Evolutionary conservation across 2,888 invertebrate species (phyloP), one percentile per base, ranked within the genome.

Genomic region (Diarsia rubi): DNA sequence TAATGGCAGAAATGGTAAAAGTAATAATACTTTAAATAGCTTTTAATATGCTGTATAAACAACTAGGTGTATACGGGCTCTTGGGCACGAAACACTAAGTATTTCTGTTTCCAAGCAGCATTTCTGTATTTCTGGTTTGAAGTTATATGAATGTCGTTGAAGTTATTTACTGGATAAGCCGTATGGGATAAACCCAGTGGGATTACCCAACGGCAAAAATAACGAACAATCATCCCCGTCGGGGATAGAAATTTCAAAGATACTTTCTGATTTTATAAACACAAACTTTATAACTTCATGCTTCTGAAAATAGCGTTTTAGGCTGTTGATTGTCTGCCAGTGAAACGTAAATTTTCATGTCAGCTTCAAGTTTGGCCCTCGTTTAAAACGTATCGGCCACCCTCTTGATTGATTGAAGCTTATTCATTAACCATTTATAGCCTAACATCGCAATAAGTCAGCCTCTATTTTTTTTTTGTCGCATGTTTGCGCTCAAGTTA

Each of bases 91-190:
- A 31, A 8, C 24, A 37, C 24, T 57, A 31, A 14, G 42, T 42
- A 47, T 54, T n/a, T 45, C 27, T 64, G 19, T 47, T 27, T 54
- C 24, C 21, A n/a, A 24, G 21, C 11, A 37, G 44, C 44, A 37
- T 71, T 45, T 45, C 47, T 49, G 31, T 21, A n/a, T 31, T 47
- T 75, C 57, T 9, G n/a, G 65, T 76, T 75, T 73, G 21, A 59
- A 27, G 37, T 12, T 14, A 8, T 47, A 42, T 47, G 21, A 3
- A 24, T 14, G 9, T 49, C 42, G 27, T 27, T 60, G 73, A 60
- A 47, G 42, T 70, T 44, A 19, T 59, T 19, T 3, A 31, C 19
- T 19, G 19, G 19, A 59, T 59, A 59, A 59, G 59, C 19, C 37
- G 37, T 37, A 37, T 37, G 6, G 19, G 9, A 59, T 59, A 59